Percentiles rank a stretch among this genome's conserved stretches.
Evolutionary conservation across 2,797 vertebrate genomes (phyloP).

Genomic region (Acipenser oxyrinchus): DNA sequence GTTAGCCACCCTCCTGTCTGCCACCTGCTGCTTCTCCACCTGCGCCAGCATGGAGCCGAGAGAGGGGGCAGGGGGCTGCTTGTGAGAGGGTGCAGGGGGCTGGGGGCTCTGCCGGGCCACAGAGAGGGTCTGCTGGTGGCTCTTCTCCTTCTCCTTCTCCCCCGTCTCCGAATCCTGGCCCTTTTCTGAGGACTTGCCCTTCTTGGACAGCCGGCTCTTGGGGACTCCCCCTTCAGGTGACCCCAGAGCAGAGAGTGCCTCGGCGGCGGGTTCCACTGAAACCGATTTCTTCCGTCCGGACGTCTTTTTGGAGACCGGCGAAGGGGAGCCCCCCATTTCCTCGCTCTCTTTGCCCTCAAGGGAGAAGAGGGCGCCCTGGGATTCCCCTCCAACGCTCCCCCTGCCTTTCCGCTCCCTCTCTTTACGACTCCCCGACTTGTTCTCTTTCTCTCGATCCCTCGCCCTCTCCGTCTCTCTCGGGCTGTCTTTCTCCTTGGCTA

Average conservation of each 20-base stretch:
- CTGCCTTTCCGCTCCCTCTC: conserved; percentile 79
- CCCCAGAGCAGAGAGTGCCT: conserved; percentile 46
- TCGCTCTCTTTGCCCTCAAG: conserved; percentile 72
- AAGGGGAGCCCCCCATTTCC: conserved; percentile 55
- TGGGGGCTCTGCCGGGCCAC: conserved; percentile 41
- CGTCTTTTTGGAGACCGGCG: conserved; percentile 71
- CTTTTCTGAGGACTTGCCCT: conserved; percentile 63
- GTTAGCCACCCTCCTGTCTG: conserved; percentile 86
- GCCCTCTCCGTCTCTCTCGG: conserved; percentile 75
- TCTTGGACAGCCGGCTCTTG: conserved; percentile 77
- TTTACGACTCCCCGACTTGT: conserved; percentile 76
- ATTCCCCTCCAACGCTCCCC: conserved; percentile 64
- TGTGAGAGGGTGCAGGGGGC: conserved; percentile 58
- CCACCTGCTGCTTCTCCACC: conserved; percentile 86
- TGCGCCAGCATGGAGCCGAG: conserved; percentile 81
- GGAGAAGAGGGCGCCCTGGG: conserved; percentile 68
- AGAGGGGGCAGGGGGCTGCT: conserved; percentile 70
- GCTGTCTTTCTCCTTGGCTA: conserved; percentile 71
- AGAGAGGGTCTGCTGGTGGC: conserved; percentile 52
- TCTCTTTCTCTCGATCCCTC: conserved; percentile 87
- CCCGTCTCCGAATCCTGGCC: conserved; percentile 65
- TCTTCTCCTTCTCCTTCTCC: conserved; percentile 63
- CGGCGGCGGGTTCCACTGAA: conserved; percentile 54
- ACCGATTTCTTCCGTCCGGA: conserved; percentile 74
- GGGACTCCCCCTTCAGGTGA: conserved; percentile 55